A percentile compares a stretch with the other conserved stretches of the same genome.
Evolutionary conservation across 2,113 vertebrate genomes (phyloP).

Genomic region (Peromyscus maniculatus): DNA sequence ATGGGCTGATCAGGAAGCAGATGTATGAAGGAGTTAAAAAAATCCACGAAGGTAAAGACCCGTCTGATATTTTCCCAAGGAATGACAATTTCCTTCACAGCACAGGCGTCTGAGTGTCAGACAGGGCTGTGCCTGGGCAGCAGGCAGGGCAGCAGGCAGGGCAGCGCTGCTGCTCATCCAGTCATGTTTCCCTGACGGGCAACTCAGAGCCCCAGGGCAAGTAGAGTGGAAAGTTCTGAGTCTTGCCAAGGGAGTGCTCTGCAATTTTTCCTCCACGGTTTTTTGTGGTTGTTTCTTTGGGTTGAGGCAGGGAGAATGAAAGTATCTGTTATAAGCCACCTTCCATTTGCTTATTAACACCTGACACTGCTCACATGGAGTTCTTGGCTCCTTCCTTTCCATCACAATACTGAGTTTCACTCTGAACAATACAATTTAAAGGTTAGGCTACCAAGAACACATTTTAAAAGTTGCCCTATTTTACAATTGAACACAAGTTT

Average conservation of each 20-base stretch:
- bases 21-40: slow-evolving; percentile 46
- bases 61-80: background rate
- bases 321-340: background rate
- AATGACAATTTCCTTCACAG: slow-evolving; percentile 17
- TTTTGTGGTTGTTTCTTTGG: slow-evolving; percentile 30
- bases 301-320: slow-evolving; percentile 20
- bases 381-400: background rate
- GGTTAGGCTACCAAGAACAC: slow-evolving; percentile 3
- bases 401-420: background rate
- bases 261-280: slow-evolving; percentile 31
- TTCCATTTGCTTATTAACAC: slow-evolving; percentile 46
- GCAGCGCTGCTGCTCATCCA: background rate
- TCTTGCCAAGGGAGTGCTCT: slow-evolving; percentile 70
- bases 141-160: slow-evolving; percentile 6
- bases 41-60: slow-evolving; percentile 8
- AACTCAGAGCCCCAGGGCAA: slow-evolving; percentile 37
- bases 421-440: slow-evolving; percentile 27
- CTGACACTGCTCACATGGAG: slow-evolving; percentile 49
- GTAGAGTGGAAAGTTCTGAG: slow-evolving; percentile 71
- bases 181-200: background rate
- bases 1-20: background rate
- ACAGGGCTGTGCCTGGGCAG: background rate
- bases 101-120: slow-evolving; percentile 17
- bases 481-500: slow-evolving; percentile 19
- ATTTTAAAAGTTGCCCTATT: slow-evolving; percentile 26